Evolutionary conservation across 2,113 vertebrate species (phyloP).

Genomic region (Mungos mungo): DNA sequence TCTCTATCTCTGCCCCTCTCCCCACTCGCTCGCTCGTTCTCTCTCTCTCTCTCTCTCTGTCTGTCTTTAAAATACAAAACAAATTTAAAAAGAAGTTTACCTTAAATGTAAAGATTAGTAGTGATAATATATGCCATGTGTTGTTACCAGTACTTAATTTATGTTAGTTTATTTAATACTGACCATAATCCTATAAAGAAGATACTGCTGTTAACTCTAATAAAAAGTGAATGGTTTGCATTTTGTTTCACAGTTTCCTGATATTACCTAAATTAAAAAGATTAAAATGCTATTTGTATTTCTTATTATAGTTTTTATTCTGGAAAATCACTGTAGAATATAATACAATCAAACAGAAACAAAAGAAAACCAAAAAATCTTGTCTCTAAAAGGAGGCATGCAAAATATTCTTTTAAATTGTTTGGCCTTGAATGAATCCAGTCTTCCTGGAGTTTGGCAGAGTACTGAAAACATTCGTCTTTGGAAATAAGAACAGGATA

Average conservation of each 20-base stretch:
- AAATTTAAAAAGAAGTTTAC: background rate
- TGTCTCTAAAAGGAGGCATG: background rate
- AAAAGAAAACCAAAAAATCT: background rate
- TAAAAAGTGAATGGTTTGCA: background rate
- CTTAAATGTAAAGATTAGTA: background rate
- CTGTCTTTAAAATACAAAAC: no score
- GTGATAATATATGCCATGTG: background rate
- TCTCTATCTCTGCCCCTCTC: no score
- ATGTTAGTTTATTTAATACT: background rate
- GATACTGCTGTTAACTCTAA: background rate
- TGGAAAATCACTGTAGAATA: background rate
- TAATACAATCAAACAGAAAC: background rate
- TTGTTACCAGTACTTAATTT: background rate
- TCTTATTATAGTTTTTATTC: background rate
- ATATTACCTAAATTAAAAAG: background rate
- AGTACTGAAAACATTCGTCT: slow-evolving; percentile 56
- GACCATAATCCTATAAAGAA: background rate
- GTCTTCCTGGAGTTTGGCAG: slow-evolving; percentile 54
- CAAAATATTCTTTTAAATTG: slow-evolving; percentile 41
- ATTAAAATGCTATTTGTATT: background rate
- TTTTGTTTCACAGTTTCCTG: background rate
- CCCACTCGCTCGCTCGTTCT: no score
- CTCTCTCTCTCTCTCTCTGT: no score
- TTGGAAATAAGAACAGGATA: slow-evolving; percentile 34
- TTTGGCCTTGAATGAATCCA: slow-evolving; percentile 14